These are phyloP conservation scores for Amphiura filiformis DNA, from an alignment of 35 echinoderm and acorn worm species.

Conservation along the genomic window DNA sequence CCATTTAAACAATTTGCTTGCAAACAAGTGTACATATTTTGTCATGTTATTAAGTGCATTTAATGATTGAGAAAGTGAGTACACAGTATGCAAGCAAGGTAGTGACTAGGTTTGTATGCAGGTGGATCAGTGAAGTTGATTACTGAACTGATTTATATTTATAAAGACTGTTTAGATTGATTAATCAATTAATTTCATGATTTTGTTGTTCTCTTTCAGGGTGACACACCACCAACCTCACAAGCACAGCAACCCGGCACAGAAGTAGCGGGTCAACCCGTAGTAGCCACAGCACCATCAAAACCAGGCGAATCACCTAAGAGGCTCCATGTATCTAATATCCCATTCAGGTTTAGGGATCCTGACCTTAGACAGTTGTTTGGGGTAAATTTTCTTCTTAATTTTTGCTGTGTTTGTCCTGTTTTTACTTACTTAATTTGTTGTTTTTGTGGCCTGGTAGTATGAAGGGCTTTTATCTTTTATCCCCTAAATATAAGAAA, in stretches of 20 bases:
- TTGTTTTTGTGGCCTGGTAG: neutral
- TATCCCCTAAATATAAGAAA: no score
- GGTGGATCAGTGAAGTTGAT: no score
- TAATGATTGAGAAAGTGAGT: no score
- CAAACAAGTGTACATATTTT: no score
- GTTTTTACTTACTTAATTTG: neutral
- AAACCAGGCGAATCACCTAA: conserved; percentile 95
- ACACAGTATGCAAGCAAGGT: no score
- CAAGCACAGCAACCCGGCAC: conserved; percentile 62
- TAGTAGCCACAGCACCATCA: conserved; percentile 29
- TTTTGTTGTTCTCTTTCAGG: conserved; percentile 49
- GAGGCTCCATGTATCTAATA: conserved; percentile 99
- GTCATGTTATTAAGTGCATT: no score
- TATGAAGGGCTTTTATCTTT: no score
- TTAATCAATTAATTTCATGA: neutral
- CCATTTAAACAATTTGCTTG: no score
- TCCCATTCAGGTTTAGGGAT: conserved; percentile 98
- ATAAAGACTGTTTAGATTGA: no score
- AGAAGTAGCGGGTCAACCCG: conserved; percentile 62
- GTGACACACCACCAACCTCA: conserved; percentile 65
- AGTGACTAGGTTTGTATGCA: no score
- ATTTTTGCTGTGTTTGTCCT: neutral
- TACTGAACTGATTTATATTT: no score
- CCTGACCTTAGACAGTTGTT: conserved; percentile 98
- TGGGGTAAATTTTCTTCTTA: conserved; percentile 65